Evolutionary conservation across 2,113 vertebrate genomes (phyloP).

Genomic region (Steatornis caripensis): DNA sequence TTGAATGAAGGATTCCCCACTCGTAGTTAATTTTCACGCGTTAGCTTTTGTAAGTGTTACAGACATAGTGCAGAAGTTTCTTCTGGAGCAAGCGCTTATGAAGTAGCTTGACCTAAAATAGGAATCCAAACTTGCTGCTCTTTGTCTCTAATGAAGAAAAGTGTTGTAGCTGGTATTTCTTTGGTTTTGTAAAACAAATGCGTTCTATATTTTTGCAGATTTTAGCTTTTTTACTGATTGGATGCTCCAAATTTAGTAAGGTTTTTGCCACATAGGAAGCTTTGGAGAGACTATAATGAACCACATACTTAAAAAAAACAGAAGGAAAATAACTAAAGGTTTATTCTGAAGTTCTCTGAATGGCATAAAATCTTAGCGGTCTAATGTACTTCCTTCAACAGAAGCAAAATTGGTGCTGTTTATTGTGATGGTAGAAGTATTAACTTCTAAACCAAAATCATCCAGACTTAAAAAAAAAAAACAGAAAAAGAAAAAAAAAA

Average conservation of each 20-base stretch:
- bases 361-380: constrained; percentile 67
- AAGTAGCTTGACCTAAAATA: constrained; percentile 69
- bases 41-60: constrained; percentile 57
- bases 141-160: constrained; percentile 70
- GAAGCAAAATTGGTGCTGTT: constrained; percentile 74
- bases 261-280: constrained; percentile 65
- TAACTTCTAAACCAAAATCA: constrained; percentile 84
- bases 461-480: constrained; percentile 72
- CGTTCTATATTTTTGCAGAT: constrained; percentile 79
- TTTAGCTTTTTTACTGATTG: constrained; percentile 79
- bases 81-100: constrained; percentile 59
- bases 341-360: constrained; percentile 70
- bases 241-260: constrained; percentile 71
- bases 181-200: constrained; percentile 78
- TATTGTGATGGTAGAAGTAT: constrained; percentile 62
- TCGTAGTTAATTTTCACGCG: constrained; percentile 49
- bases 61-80: constrained; percentile 69
- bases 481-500: constrained; percentile 5
- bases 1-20: constrained; percentile 59
- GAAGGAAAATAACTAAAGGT: constrained; percentile 47
- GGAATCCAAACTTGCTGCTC: constrained; percentile 67
- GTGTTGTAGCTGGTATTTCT: constrained; percentile 62
- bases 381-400: constrained; percentile 73
- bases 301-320: neutral
- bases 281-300: constrained; percentile 59